These are phyloP conservation scores for Gorsachius goisagi DNA, from an alignment of 2,113 vertebrate genomes.

Conservation along the genomic window DNA sequence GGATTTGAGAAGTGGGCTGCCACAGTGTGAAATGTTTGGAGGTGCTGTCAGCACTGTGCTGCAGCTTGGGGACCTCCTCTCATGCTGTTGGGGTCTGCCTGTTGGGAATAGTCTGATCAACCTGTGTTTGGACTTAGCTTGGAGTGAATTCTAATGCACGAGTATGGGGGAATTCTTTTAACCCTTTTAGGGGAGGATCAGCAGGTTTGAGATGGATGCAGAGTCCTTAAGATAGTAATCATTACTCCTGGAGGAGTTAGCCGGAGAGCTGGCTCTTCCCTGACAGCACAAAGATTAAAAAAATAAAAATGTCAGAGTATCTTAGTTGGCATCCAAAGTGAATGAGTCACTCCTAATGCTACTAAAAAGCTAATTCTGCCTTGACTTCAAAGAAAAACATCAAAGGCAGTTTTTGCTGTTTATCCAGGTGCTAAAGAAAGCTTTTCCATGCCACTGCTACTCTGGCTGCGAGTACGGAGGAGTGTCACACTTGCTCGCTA, in stretches of 20 bases:
- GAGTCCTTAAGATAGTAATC: background rate
- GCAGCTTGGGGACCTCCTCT: fast-evolving
- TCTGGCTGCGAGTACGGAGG: background rate
- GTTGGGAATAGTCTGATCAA: background rate
- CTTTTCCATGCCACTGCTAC: background rate
- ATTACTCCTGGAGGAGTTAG: background rate
- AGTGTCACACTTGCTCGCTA: background rate
- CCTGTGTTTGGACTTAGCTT: background rate
- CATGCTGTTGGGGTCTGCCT: fast-evolving
- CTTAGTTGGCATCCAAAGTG: background rate
- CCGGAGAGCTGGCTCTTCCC: background rate
- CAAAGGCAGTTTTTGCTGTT: background rate
- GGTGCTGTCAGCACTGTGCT: background rate
- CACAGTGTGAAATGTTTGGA: background rate
- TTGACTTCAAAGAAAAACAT: slow-evolving; percentile 44
- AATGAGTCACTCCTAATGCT: slow-evolving; percentile 2
- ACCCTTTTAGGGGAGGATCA: background rate
- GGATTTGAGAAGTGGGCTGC: background rate
- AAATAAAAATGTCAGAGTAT: background rate
- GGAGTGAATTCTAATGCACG: background rate
- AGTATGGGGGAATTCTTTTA: background rate
- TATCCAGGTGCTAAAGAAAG: slow-evolving; percentile 4
- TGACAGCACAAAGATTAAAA: background rate
- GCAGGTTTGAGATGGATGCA: background rate
- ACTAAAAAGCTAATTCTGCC: background rate